phyloP scores from a whole-genome alignment of 2,797 vertebrate species.

The Paedocypris micromegethes region DNA sequence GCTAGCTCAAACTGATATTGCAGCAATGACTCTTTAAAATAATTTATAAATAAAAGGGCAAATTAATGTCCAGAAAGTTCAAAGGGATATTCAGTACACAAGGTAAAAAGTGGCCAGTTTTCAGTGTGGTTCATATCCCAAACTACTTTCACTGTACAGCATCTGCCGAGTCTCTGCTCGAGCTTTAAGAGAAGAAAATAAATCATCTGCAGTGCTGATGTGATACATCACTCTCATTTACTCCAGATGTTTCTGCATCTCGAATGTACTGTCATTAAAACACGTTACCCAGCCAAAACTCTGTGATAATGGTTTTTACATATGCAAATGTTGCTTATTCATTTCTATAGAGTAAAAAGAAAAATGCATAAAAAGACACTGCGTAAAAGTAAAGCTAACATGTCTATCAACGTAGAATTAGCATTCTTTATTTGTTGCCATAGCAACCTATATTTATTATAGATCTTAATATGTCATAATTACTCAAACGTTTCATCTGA shows the following conservation, averaged over 20 bases:
- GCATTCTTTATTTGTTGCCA: too few relatives aligned
- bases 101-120: conserved; percentile 13
- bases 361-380: too few relatives aligned
- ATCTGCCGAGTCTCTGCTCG: conserved; percentile 36
- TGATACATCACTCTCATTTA: conserved; percentile 51
- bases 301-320: too few relatives aligned
- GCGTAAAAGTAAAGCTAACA: too few relatives aligned
- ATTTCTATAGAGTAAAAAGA: too few relatives aligned
- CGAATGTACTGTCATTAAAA: conserved; percentile 38
- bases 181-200: conserved; percentile 39
- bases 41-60: too few relatives aligned
- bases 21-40: too few relatives aligned
- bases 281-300: too few relatives aligned
- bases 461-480: conserved; percentile 42
- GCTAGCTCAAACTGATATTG: too few relatives aligned
- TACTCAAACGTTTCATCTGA: conserved; percentile 35
- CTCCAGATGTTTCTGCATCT: conserved; percentile 38
- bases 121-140: conserved; percentile 36
- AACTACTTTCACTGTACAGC: conserved; percentile 26
- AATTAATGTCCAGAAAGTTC: conserved; percentile 21
- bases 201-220: conserved; percentile 50
- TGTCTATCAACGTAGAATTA: too few relatives aligned
- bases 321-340: too few relatives aligned
- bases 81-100: conserved; percentile 7
- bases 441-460: conserved; percentile 21